A percentile compares a stretch with the other conserved stretches of the same genome.
Evolutionary conservation across 2,113 vertebrate genomes (phyloP).

Genomic region (Peromyscus leucopus): DNA sequence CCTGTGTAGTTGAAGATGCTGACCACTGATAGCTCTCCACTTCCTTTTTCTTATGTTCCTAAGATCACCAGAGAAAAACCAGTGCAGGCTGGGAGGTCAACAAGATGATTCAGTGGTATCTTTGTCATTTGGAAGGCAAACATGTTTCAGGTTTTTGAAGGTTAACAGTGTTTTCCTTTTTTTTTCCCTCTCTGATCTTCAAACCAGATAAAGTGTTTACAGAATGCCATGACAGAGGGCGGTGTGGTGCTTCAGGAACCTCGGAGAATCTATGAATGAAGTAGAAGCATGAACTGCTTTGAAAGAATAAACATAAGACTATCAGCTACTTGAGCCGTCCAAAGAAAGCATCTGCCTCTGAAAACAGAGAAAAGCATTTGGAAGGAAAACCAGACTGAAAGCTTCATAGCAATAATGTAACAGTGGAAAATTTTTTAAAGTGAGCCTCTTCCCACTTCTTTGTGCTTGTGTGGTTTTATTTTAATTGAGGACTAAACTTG

Average conservation of each 20-base stretch:
- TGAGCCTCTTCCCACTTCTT: fast-evolving
- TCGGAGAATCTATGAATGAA: conserved; percentile 88
- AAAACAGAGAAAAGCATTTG: background rate
- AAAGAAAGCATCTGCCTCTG: background rate
- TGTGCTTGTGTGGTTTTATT: background rate
- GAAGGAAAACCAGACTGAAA: background rate
- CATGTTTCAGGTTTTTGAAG: background rate
- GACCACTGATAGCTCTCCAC: background rate
- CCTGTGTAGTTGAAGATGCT: background rate
- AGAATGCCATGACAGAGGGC: conserved; percentile 91
- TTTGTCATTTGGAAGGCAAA: background rate
- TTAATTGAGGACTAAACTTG: background rate
- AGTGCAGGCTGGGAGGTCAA: background rate
- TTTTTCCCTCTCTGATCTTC: conserved; percentile 28
- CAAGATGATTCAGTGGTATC: background rate
- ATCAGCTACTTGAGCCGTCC: background rate
- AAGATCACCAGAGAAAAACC: background rate
- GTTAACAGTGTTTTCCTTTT: conserved; percentile 31
- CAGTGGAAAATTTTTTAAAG: background rate
- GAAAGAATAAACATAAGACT: background rate
- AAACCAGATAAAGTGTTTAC: conserved; percentile 91
- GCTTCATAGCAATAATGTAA: background rate
- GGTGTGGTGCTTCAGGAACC: conserved; percentile 93
- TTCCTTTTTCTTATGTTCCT: background rate
- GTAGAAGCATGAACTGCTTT: fast-evolving